phyloP scores from a whole-genome alignment of 2,888 invertebrate species.

The Carcina quercana region DNA sequence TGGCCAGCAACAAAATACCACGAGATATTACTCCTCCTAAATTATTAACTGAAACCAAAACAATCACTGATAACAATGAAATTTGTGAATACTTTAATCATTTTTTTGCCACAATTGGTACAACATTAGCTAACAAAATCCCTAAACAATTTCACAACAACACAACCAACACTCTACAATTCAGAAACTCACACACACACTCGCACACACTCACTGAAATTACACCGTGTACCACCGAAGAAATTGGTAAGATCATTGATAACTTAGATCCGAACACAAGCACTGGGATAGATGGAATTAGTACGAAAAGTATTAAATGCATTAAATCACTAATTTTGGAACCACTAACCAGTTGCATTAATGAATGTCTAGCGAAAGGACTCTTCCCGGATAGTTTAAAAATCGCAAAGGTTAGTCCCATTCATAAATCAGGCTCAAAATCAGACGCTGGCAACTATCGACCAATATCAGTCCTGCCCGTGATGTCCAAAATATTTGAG shows the following conservation, averaged over 20 bases:
- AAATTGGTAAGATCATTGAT: constrained; percentile 2
- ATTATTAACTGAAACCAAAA: constrained; percentile 3
- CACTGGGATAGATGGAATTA: constrained; percentile 1
- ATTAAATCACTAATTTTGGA: background rate
- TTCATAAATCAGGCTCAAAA: background rate
- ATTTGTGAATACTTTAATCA: constrained; percentile 19
- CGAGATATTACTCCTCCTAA: constrained; percentile 9
- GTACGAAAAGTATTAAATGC: constrained; percentile 3
- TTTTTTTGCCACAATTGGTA: constrained; percentile 14
- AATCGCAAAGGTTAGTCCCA: background rate
- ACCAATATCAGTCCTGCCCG: background rate
- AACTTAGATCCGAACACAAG: constrained; percentile 1
- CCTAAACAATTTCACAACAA: background rate
- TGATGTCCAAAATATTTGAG: background rate
- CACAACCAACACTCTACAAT: background rate
- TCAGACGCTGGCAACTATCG: background rate
- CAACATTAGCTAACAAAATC: constrained; percentile 4
- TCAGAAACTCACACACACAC: background rate
- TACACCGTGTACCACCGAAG: background rate
- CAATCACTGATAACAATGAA: constrained; percentile 9
- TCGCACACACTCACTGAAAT: background rate
- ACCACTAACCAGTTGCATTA: background rate
- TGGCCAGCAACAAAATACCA: constrained; percentile 15
- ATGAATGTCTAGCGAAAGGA: background rate
- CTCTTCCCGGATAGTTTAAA: background rate